Percentiles rank a stretch among this genome's conserved stretches.
Conservation (phyloP, 92 coral and sea anemone species). For the Zoanthus gigantus region DNA sequence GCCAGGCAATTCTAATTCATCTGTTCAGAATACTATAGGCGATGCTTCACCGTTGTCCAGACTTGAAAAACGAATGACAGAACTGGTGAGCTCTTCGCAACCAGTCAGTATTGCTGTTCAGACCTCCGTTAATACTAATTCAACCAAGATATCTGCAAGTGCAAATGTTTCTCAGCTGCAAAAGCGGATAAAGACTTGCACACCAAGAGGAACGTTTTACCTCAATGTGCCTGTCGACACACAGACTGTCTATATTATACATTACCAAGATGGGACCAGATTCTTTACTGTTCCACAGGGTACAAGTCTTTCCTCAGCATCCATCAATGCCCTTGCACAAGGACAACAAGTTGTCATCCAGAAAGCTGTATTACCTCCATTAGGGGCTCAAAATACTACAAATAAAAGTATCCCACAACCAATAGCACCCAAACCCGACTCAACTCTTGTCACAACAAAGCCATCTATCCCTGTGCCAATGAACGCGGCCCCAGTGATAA, state of each 20-base stretch:
- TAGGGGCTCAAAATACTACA: not conserved
- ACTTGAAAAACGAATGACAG: conserved; percentile 39
- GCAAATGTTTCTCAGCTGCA: not conserved
- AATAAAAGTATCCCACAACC: conserved; percentile 13
- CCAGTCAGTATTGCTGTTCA: not conserved
- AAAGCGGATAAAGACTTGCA: not conserved
- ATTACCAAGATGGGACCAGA: conserved; percentile 23
- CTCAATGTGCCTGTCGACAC: conserved; percentile 30
- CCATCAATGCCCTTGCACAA: conserved; percentile 14
- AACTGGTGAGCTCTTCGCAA: not conserved
- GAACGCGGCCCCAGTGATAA: not conserved
- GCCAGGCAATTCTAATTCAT: not conserved
- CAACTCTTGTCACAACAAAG: not conserved
- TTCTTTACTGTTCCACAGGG: conserved; percentile 43
- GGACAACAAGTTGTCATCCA: conserved; percentile 17
- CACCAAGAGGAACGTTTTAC: conserved; percentile 27
- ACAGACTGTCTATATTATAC: conserved; percentile 28
- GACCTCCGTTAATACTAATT: not conserved
- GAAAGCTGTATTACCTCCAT: not conserved
- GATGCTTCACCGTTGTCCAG: conserved; percentile 18
- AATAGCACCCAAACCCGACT: conserved; percentile 33
- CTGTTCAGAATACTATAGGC: not conserved
- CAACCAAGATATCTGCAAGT: not conserved
- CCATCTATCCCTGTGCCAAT: not conserved
- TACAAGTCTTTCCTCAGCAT: not conserved